These are phyloP conservation scores for Geotrypetes seraphini DNA, from an alignment of 2,797 vertebrate genomes.

Conservation along the genomic window DNA sequence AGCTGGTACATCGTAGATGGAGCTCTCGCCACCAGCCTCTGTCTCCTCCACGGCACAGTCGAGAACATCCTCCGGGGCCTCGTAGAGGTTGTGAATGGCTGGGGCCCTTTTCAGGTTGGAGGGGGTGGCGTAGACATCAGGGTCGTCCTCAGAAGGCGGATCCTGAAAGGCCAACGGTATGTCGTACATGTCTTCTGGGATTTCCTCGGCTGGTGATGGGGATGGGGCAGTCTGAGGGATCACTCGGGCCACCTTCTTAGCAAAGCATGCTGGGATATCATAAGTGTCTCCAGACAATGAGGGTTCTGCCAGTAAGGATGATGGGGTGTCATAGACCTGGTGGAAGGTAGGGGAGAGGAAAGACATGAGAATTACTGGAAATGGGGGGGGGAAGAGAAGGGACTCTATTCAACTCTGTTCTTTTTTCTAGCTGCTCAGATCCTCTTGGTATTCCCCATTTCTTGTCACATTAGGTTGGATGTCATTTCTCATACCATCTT, in stretches of 20 bases:
- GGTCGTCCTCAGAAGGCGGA: slow-evolving; percentile 14
- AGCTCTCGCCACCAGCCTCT: slow-evolving; percentile 37
- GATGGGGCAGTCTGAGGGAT: slow-evolving; percentile 6
- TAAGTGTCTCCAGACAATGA: slow-evolving; percentile 36
- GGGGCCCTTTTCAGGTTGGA: slow-evolving; percentile 43
- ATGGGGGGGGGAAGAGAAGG: too few species aligned
- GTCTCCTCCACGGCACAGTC: slow-evolving; percentile 19
- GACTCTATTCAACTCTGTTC: too few species aligned
- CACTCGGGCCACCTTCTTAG: slow-evolving; percentile 1
- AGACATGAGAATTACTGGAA: too few species aligned
- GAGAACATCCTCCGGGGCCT: slow-evolving; percentile 31
- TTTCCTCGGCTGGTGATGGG: slow-evolving; percentile 48
- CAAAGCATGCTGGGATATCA: slow-evolving; percentile 33
- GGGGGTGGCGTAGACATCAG: slow-evolving; percentile 39
- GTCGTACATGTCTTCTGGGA: slow-evolving; percentile 33
- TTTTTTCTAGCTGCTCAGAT: too few species aligned
- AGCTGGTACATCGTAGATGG: slow-evolving; percentile 77
- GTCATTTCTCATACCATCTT: too few species aligned
- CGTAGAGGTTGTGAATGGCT: slow-evolving; percentile 40
- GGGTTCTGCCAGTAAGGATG: slow-evolving; percentile 35
- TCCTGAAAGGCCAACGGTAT: slow-evolving; percentile 33
- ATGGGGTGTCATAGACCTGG: slow-evolving; percentile 78
- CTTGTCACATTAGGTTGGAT: too few species aligned
- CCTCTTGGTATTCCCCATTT: too few species aligned
- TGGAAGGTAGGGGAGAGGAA: too few species aligned